Conservation (phyloP, 2,113 vertebrate species). For the Bagarius yarrelli region DNA sequence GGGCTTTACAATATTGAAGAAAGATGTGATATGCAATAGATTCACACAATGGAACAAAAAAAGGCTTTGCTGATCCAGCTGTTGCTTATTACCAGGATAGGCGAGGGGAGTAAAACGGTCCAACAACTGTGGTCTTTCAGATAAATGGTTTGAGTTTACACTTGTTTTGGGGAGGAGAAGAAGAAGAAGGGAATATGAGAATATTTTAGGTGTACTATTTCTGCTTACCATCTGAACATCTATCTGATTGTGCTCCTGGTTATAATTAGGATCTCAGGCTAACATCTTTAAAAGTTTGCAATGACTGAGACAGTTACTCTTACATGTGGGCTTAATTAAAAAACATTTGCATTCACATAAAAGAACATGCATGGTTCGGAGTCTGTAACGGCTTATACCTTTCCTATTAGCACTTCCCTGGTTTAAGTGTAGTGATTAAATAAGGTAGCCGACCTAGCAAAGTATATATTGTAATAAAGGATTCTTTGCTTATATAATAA, state of each 20-base stretch:
- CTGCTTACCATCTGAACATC: neutral
- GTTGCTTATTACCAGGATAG: conserved; percentile 29
- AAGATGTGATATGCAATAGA: neutral
- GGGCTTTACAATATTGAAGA: too few relatives aligned
- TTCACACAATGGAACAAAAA: conserved; percentile 37
- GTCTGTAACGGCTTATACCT: neutral
- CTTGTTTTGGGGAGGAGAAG: neutral
- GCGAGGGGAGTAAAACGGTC: neutral
- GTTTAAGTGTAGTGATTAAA: neutral
- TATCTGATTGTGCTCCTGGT: neutral
- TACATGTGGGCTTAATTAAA: neutral
- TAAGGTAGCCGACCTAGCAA: neutral
- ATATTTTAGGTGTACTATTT: neutral
- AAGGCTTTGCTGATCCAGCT: conserved; percentile 28
- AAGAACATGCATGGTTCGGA: neutral
- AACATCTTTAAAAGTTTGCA: neutral
- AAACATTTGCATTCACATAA: neutral
- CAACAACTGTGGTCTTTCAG: neutral
- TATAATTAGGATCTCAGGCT: neutral
- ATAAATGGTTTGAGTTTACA: conserved; percentile 9
- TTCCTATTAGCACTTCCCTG: neutral
- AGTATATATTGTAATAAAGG: neutral
- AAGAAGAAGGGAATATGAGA: neutral
- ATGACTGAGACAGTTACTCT: neutral
- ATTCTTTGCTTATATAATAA: neutral